Evolutionary conservation across 2,797 vertebrate genomes (phyloP).

Genomic region (Lacerta viridis): DNA sequence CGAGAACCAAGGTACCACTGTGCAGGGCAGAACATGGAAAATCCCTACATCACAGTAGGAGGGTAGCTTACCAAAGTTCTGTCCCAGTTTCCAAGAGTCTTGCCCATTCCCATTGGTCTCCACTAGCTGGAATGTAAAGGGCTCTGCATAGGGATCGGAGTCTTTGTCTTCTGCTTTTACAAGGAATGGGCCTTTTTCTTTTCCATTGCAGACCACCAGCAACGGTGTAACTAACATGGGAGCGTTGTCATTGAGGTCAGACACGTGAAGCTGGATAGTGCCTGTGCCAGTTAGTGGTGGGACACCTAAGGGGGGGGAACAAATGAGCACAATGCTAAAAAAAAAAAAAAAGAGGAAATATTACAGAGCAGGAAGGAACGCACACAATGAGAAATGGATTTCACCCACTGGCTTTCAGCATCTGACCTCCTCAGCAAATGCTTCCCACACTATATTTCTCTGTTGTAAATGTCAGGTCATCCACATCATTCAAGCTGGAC

Average conservation of each 20-base stretch:
- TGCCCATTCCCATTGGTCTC: conserved; percentile 50
- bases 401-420: background rate
- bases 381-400: background rate
- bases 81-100: conserved; percentile 81
- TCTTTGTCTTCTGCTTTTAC: conserved; percentile 77
- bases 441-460: background rate
- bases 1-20: too few relatives aligned
- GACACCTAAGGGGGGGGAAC: conserved; percentile 72
- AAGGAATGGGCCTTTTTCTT: conserved; percentile 42
- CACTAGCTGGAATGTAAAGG: conserved; percentile 80
- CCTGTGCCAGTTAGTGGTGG: conserved; percentile 82
- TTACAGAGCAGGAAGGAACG: background rate
- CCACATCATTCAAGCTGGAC: background rate
- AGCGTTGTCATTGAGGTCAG: conserved; percentile 82
- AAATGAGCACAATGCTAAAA: background rate
- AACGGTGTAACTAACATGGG: conserved; percentile 72
- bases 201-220: conserved; percentile 78
- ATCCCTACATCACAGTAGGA: background rate
- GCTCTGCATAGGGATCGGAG: conserved; percentile 75
- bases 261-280: conserved; percentile 80
- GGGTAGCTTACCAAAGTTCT: conserved; percentile 75
- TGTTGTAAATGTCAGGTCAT: background rate
- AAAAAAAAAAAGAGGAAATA: background rate
- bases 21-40: too few relatives aligned
- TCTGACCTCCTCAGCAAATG: background rate